Evolutionary conservation across 2,113 vertebrate genomes (phyloP).

Genomic region (Parus major): DNA sequence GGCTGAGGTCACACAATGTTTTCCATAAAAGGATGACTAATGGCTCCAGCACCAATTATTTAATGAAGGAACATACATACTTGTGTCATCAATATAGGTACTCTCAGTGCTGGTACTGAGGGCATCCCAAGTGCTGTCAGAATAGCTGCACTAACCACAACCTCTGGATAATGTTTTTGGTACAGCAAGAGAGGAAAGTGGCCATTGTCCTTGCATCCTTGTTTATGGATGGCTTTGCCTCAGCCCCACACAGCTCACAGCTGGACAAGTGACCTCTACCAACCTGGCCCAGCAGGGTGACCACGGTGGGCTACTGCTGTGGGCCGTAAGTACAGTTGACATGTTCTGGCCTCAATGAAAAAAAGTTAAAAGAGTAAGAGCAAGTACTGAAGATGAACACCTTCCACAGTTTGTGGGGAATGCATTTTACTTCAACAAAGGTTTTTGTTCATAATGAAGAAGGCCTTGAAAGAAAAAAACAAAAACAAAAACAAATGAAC

Average conservation of each 20-base stretch:
- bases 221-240: neutral
- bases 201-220: neutral
- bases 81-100: neutral
- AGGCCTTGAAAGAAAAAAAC: neutral
- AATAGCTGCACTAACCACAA: neutral
- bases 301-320: neutral
- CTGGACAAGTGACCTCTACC: neutral
- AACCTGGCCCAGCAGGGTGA: neutral
- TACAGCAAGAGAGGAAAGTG: neutral
- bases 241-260: rapidly evolving
- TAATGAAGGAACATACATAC: rapidly evolving
- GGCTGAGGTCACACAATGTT: neutral
- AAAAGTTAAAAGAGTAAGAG: neutral
- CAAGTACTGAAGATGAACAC: neutral
- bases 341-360: neutral
- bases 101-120: neutral
- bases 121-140: neutral
- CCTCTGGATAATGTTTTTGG: neutral
- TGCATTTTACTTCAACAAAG: neutral
- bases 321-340: neutral
- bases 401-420: neutral
- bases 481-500: too few species aligned
- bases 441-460: neutral
- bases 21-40: neutral
- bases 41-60: neutral